Base-by-base conservation (phyloP, 2,113 vertebrate genomes). In the Lophura nycthemera region DNA sequence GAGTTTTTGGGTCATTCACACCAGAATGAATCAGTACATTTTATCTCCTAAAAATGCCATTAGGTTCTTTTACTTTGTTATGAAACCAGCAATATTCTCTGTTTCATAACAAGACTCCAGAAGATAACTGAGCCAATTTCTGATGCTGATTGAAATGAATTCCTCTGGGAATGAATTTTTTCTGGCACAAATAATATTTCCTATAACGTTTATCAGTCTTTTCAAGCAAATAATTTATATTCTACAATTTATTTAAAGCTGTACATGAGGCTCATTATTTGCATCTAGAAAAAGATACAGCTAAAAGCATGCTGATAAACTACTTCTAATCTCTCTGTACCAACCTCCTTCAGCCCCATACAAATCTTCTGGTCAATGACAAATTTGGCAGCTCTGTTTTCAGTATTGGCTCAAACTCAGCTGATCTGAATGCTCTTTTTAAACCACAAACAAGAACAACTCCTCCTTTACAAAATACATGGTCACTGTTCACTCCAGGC, bases 311-410 rank as follows among this genome's bases (percentile, higher is more conserved):
- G 56, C 40, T 86, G 65, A 88, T 96, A 95, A 96, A 92, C 93
- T 96, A 83, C 70, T 88, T 86, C 88, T 96, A 94, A 95, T 96
- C 93, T 91, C 61, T 86, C 95, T 90, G 89, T 95, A 91, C 93
- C 95, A 92, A 96, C 19, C 89, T 95, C 91, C 91, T 71, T 92
- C 88, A 88, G 93, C 76, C 79, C 91, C 85, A 91, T 69, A 91
- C 85, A 94, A 91, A 95, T 91, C 79, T 95, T 95, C 52, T 95
- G 61, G 65, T 80, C 85, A 88, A 61, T 90, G 94, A 95, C 91
- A 95, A 93, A 88, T 95, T 89, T 67, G 69, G 72, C 60, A 81
- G 75, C 79, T 88, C 84, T 91, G 52, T 89, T 95, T 93, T 77
- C 76, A 83, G 69, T 60, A 91, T 90, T 93, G 93, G 86, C 89